Conservation (phyloP, 2,113 vertebrate genomes). For the Nesospiza acunhae region DNA sequence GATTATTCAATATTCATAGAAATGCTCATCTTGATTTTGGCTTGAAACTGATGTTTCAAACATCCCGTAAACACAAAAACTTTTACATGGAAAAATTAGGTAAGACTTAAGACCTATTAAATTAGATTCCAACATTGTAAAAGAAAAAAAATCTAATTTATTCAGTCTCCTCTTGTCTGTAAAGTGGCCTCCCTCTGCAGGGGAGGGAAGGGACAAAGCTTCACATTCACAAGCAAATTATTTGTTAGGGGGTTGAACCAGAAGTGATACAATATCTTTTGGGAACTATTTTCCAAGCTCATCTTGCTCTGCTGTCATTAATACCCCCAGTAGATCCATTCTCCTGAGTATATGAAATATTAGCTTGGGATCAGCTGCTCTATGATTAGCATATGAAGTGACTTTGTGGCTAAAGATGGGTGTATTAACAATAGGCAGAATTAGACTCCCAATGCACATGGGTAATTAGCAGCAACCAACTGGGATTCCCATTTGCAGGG, state of each 20-base stretch:
- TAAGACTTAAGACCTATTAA: neutral
- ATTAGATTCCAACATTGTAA: neutral
- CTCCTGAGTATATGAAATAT: slow-evolving; percentile 18
- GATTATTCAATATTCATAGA: neutral
- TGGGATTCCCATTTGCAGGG: slow-evolving; percentile 45
- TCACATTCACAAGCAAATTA: neutral
- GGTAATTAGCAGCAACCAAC: slow-evolving; percentile 61
- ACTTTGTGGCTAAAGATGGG: slow-evolving; percentile 59
- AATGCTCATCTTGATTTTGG: neutral
- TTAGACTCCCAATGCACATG: slow-evolving; percentile 45
- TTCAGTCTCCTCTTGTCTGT: neutral
- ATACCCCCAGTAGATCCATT: slow-evolving; percentile 9
- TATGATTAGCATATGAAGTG: slow-evolving; percentile 62
- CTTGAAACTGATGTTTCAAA: neutral
- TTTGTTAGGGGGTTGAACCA: neutral
- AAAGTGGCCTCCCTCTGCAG: neutral
- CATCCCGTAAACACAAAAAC: neutral
- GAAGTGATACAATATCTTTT: neutral
- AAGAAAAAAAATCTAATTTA: neutral
- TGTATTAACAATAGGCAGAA: slow-evolving; percentile 56
- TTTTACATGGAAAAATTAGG: neutral
- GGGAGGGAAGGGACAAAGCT: neutral
- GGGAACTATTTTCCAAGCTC: neutral
- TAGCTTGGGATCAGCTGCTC: slow-evolving; percentile 58
- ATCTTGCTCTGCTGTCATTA: neutral